Base-by-base conservation (phyloP, 2,888 invertebrate genomes). In the Dynastes tityus region DNA sequence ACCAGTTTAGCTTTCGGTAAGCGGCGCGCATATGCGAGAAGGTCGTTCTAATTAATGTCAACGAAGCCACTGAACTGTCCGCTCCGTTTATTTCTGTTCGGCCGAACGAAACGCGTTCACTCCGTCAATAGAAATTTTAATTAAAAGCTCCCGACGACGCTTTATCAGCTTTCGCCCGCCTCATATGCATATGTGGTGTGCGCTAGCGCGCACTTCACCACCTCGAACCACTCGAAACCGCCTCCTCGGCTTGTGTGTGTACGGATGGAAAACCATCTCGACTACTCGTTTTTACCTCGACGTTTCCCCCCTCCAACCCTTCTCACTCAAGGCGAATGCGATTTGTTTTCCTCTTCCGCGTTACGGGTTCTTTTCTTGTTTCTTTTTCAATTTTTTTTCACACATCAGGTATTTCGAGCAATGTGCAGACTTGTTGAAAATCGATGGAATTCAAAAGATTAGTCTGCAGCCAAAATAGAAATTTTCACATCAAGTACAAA, bases 61-160 rank as follows among this genome's bases (percentile, higher is more conserved):
- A 61, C 73, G 73, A 74, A 74, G 73, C 73, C 73, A 63, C 61
- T 63, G 61, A 74, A 74, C 73, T 74, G 61, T 74, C 58, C 45
- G 71, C 71, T 71, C 71, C 71, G 71, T 71, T 71, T 55, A 58
- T 71, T 71, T 58, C 71, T 61, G 73, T 74, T 74, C 61, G 73
- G 22, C 45, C 73, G 61, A 16, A 61, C 61, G 61, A 45, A 74
- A 74, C 61, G 73, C 61, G 49, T 13, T 68, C 68, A 27, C 22
- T 45, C 22, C 49, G 45, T 61, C 73, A 45, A 74, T 74, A 61
- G 73, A 74, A 61, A 74, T 74, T 74, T 74, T 74, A 74, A 74
- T 74, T 74, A 74, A 74, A 74, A 61, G 73, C 55, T 55, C 55
- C 53, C 53, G 58, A 58, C 53, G 58, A 58, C 27, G 73, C 73